Base-by-base conservation (phyloP, 2,797 vertebrate species). In the Helicolenus hilgendorfi region DNA sequence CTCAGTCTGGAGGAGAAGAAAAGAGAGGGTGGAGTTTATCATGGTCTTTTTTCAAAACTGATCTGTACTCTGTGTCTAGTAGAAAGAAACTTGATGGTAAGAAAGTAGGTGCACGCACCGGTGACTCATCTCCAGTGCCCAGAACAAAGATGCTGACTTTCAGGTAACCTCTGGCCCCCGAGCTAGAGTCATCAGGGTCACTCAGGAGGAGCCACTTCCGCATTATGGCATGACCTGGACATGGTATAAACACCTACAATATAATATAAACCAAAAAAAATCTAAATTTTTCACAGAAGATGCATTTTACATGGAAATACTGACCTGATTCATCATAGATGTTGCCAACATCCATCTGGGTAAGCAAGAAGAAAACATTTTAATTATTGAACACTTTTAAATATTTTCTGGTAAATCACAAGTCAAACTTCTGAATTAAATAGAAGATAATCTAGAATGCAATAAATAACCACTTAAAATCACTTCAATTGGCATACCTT, bases 61-160 rank as follows among this genome's bases (percentile, higher is more conserved):
- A 71, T 75, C 22, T 85, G 33, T 64, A 11, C 5, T 71, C 18
- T 72, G n/a, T 36, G 5, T 55, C 5, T 49, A 36, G 7, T 24
- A 33, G 3, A 36, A 6, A 29, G 4, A 4, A 35, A 70, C 70
- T 7, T 70, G 20, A 79, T 38, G 9, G 10, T 64, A 31, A 79
- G 5, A 20, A 11, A 72, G 41, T 74, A 15, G 8, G 20, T 29
- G 13, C 1, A 73, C 96, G 78, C 92, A 99, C 99, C 24, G 97
- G 98, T 35, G 98, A 97, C 10, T 99, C 98, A 76, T 99, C 99
- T 92, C 99, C 98, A 1, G 98, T 98, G 79, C 98, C 98, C 63
- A 99, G 88, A 68, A 99, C 89, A 81, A 98, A 96, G 95, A 99
- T 98, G 97, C 98, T 99, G 97, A 99, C 98, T 98, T 99, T 99